Percentiles rank a stretch among this genome's conserved stretches.
These are phyloP conservation scores for Aegypius monachus DNA, from an alignment of 2,113 vertebrate species.

Conservation along the genomic window DNA sequence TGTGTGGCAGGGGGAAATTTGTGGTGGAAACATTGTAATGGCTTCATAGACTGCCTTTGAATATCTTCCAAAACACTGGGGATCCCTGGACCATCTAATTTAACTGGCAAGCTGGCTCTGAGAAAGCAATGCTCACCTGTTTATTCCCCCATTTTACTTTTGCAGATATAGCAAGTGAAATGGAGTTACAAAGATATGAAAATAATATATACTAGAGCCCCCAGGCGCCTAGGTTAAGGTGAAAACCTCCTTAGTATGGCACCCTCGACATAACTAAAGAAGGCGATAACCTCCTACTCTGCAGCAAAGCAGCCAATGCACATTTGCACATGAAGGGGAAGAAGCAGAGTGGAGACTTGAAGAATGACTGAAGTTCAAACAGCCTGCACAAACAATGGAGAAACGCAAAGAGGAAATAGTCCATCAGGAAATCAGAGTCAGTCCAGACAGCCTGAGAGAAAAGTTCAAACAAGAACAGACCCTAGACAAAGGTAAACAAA, in stretches of 20 bases:
- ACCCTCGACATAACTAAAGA: not conserved
- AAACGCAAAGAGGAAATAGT: not conserved
- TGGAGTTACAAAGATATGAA: not conserved
- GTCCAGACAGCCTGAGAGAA: not conserved
- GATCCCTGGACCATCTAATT: not conserved
- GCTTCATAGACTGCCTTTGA: not conserved
- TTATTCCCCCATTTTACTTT: not conserved
- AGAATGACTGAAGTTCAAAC: not conserved
- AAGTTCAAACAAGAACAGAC: not conserved
- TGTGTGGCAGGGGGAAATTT: not conserved
- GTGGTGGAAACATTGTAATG: not conserved
- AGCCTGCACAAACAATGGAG: not conserved
- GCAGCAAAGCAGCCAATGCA: not conserved
- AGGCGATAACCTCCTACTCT: not conserved
- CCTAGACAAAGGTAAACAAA: constrained; percentile 8
- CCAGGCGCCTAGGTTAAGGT: not conserved
- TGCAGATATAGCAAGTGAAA: not conserved
- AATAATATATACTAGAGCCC: not conserved
- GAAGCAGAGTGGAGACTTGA: not conserved
- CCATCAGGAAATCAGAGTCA: not conserved
- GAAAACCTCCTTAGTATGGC: not conserved
- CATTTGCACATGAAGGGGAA: not conserved
- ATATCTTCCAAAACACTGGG: not conserved
- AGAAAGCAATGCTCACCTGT: not conserved
- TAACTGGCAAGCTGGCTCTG: not conserved